Conservation (phyloP, 2,113 vertebrate genomes). For the Motacilla alba region DNA sequence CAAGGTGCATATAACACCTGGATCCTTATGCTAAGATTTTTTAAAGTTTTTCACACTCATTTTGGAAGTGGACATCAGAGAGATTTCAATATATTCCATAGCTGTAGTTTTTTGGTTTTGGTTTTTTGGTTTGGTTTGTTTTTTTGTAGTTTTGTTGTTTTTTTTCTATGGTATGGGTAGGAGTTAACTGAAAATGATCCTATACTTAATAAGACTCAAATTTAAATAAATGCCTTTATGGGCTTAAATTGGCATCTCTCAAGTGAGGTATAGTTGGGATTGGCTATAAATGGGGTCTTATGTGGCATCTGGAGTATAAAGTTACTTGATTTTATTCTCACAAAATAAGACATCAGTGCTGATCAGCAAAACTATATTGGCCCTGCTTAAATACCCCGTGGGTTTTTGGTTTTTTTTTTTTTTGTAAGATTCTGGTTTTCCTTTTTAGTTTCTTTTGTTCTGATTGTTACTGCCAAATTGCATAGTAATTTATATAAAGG, state of each 20-base stretch:
- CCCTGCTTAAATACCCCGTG: background rate
- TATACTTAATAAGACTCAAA: background rate
- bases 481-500: background rate
- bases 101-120: background rate
- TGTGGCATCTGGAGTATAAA: background rate
- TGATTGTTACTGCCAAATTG: background rate
- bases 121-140: background rate
- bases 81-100: background rate
- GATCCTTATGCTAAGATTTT: background rate
- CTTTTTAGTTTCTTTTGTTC: background rate
- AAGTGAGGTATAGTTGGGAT: background rate
- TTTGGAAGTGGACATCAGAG: background rate
- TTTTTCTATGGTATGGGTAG: accelerated
- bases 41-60: background rate
- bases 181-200: background rate
- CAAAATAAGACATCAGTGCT: background rate
- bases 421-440: background rate
- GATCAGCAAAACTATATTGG: background rate
- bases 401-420: accelerated
- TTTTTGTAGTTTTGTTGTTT: background rate
- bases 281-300: background rate
- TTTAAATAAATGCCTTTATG: background rate
- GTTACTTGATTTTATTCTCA: background rate
- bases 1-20: background rate
- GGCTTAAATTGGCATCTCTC: background rate